phyloP scores from a whole-genome alignment of 2,888 invertebrate genomes.

The Axea sp. region DNA sequence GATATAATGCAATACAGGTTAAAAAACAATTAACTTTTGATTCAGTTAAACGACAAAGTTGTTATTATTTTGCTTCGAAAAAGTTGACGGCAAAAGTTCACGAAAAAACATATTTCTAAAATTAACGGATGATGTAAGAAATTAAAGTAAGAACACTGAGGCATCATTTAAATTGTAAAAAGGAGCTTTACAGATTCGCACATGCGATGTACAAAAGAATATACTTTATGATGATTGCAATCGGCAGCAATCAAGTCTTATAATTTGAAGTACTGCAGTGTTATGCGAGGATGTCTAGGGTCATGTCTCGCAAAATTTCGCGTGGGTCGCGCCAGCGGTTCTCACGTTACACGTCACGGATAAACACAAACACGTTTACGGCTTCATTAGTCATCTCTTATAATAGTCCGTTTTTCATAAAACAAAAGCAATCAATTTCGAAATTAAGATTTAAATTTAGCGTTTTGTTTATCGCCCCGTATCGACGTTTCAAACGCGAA shows the following conservation, averaged over 20 bases:
- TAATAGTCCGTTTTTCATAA: constrained; percentile 38
- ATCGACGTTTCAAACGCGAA: constrained; percentile 14
- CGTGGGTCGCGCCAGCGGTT: constrained; percentile 56
- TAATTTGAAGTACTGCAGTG: constrained; percentile 53
- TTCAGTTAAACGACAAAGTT: no score
- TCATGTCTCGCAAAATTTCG: constrained; percentile 56
- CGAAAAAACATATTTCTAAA: no score
- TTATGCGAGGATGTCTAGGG: constrained; percentile 50
- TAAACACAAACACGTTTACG: constrained; percentile 37
- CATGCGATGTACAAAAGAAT: constrained; percentile 6
- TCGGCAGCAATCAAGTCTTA: constrained; percentile 45
- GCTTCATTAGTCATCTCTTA: constrained; percentile 55
- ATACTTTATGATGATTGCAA: constrained; percentile 34
- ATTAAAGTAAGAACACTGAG: no score
- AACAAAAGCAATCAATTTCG: constrained; percentile 29
- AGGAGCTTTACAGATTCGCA: constrained; percentile 15
- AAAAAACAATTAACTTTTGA: no score
- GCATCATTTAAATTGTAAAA: no score
- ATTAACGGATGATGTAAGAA: no score
- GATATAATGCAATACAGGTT: no score
- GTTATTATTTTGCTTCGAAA: no score
- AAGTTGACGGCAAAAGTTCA: no score
- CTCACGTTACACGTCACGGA: constrained; percentile 31
- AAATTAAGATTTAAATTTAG: constrained; percentile 46
- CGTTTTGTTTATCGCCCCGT: constrained; percentile 24